A percentile compares a stretch with the other conserved stretches of the same genome.
phyloP scores from a whole-genome alignment of 2,797 vertebrate genomes.

The Coccyzus lansbergi region DNA sequence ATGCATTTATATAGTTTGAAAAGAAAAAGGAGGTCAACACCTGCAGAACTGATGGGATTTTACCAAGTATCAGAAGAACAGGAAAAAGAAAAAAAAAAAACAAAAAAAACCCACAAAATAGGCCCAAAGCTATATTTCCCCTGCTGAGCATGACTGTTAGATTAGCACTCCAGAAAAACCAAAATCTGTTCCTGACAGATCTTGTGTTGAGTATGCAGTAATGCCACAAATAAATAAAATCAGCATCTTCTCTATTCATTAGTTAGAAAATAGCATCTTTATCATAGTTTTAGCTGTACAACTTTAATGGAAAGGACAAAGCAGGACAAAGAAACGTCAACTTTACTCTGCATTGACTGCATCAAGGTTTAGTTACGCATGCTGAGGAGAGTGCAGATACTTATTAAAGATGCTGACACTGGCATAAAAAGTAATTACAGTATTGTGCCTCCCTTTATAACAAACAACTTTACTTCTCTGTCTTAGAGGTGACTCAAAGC shows the following conservation, averaged over 20 bases:
- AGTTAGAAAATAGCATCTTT: not conserved
- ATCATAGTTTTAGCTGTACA: not conserved
- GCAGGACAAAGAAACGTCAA: conserved; percentile 14
- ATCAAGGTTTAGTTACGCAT: conserved; percentile 24
- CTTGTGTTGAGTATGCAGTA: not conserved
- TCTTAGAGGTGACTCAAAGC: conserved; percentile 50
- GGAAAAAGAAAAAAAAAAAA: not conserved
- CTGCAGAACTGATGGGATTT: not conserved
- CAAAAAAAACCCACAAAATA: no score
- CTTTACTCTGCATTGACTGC: not conserved
- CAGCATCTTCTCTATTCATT: not conserved
- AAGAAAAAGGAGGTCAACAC: not conserved
- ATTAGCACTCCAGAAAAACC: not conserved
- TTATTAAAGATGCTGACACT: conserved; percentile 62
- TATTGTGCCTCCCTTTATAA: conserved; percentile 50
- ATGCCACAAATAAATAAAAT: not conserved
- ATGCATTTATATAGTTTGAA: not conserved
- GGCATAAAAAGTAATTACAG: conserved; percentile 67
- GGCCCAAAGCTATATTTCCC: not conserved
- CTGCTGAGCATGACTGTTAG: not conserved
- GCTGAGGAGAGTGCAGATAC: conserved; percentile 24
- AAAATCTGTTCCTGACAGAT: not conserved
- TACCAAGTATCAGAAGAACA: not conserved
- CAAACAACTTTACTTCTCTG: conserved; percentile 4
- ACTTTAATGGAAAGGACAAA: conserved; percentile 20